Base-by-base conservation (phyloP, 2,888 invertebrate species). In the Caenorhabditis parvicauda region DNA sequence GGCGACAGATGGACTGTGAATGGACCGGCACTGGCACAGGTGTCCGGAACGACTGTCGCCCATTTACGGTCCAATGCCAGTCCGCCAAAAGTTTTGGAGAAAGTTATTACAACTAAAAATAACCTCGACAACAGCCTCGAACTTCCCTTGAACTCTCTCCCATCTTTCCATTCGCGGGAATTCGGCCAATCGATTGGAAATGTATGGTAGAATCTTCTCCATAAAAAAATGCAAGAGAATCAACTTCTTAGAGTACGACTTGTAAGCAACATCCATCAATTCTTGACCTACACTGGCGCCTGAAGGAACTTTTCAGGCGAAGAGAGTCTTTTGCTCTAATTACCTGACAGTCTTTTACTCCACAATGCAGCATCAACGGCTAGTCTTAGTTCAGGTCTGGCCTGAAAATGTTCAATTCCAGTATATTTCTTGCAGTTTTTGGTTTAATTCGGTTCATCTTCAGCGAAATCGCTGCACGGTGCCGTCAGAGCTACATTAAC, bases 231-330 rank as follows among this genome's bases (percentile, higher is more conserved):
- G 65, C 4, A 38, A 28, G 1, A n/a, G 22, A n/a, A 65, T 52
- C 37, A 43, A 12, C n/a, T 54, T 54, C 9, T 28, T 22, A 14
- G 54, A 42, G 38, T 70, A 70, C 19, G 54, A 54, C 14, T 54
- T 25, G 49, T 67, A 70, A 5, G 63, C 70, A 39, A 83, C 71
- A 43, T 78, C 80, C 59, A 82, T 64, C 48, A 82, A 72, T 42
- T 79, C 67, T 56, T 83, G 83, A 12, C 83, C 83, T 29, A 82
- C 61, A 7, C 82, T 81, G 1, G 81, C 68, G 14, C 64, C 66
- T 58, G 29, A n/a, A 50, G 9, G n/a, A 32, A n/a, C n/a, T 12
- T 12, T 12, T 12, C n/a, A 32, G n/a, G 9, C n/a, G 35, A 32
- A 32, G 35, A 32, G 9, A 32, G 9, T 32, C n/a, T 32, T 32